Conservation (phyloP, 2,888 invertebrate genomes). For the Gnatocerus cornutus region DNA sequence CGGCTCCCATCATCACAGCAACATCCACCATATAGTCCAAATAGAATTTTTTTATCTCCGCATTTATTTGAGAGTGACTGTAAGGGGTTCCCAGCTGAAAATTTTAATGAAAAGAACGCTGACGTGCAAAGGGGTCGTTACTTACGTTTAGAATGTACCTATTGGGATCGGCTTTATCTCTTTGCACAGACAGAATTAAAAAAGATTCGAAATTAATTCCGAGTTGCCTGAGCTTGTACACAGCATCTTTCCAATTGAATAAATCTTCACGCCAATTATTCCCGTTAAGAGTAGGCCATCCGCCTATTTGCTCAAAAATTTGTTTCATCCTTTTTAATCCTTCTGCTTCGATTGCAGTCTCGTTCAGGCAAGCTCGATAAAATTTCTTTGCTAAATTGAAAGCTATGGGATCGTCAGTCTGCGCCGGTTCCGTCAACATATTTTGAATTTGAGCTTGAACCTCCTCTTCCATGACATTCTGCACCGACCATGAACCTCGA, state of each 20-base stretch:
- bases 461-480: constrained; percentile 58
- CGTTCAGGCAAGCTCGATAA: constrained; percentile 67
- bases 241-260: constrained; percentile 66
- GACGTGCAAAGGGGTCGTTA: constrained; percentile 34
- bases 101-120: constrained; percentile 32
- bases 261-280: constrained; percentile 69
- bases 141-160: constrained; percentile 65
- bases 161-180: constrained; percentile 58
- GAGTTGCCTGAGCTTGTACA: constrained; percentile 63
- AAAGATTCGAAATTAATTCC: constrained; percentile 67
- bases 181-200: constrained; percentile 61
- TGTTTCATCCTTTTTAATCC: constrained; percentile 63
- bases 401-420: constrained; percentile 50
- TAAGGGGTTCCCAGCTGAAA: constrained; percentile 61
- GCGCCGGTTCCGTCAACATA: constrained; percentile 57
- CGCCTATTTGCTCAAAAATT: constrained; percentile 72
- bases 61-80: constrained; percentile 56
- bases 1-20: constrained; percentile 62
- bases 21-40: constrained; percentile 65
- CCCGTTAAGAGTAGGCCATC: constrained; percentile 76
- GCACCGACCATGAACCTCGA: constrained; percentile 54
- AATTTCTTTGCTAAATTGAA: constrained; percentile 62
- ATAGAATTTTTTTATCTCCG: constrained; percentile 58
- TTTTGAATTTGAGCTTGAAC: constrained; percentile 59
- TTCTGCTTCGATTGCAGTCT: constrained; percentile 61